phyloP scores from a whole-genome alignment of 2,113 vertebrate genomes.

The Myxocyprinus asiaticus region DNA sequence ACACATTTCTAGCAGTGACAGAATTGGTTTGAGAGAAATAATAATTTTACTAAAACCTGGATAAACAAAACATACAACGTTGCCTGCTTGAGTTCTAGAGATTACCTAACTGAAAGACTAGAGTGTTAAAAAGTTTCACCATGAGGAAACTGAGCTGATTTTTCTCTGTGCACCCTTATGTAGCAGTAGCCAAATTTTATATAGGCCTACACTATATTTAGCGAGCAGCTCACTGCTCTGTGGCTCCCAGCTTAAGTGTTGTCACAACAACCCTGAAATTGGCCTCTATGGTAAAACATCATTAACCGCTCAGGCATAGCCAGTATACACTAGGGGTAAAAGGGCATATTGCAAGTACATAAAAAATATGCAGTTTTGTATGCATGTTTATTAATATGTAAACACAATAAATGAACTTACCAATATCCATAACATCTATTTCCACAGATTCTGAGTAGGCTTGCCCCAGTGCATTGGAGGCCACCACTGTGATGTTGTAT shows the following conservation, averaged over 20 bases:
- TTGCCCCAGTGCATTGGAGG: conserved; percentile 81
- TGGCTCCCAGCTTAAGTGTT: neutral
- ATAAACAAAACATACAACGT: no score
- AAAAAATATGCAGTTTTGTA: neutral
- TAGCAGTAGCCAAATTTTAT: neutral
- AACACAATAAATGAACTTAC: conserved; percentile 68
- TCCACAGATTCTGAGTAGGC: conserved; percentile 73
- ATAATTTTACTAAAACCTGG: neutral
- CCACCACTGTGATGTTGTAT: conserved; percentile 82
- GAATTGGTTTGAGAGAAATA: no score
- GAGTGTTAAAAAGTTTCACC: neutral
- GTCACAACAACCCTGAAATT: conserved; percentile 23
- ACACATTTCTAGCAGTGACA: neutral
- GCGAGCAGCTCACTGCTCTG: neutral
- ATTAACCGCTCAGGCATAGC: neutral
- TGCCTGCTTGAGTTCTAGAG: no score
- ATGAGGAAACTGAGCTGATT: neutral
- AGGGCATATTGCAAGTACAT: neutral
- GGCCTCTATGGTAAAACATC: conserved; percentile 19
- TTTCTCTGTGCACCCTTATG: neutral
- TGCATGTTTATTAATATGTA: neutral
- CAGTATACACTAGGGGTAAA: neutral
- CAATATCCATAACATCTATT: conserved; percentile 83
- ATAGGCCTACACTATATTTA: neutral
- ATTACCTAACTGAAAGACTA: no score